These are phyloP conservation scores for Pangasianodon hypophthalmus DNA, from an alignment of 2,113 vertebrate genomes.

Conservation along the genomic window DNA sequence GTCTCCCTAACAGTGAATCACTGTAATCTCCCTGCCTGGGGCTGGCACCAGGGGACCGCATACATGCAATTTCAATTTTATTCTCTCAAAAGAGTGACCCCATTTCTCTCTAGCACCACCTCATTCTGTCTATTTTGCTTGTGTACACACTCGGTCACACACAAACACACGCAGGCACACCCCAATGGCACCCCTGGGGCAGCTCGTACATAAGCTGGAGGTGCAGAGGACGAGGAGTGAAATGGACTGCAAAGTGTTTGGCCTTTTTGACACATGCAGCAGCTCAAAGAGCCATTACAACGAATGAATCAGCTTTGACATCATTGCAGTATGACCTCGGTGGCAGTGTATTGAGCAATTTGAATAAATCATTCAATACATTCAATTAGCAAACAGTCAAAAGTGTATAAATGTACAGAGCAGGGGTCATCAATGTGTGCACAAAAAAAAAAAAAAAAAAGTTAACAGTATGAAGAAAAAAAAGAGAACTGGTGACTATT, in stretches of 20 bases:
- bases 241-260: constrained; percentile 24
- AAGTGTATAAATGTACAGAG: too few species aligned
- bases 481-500: neutral
- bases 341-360: neutral
- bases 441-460: neutral
- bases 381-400: neutral
- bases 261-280: constrained; percentile 15
- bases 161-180: neutral
- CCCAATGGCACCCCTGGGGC: constrained; percentile 45
- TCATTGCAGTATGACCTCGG: neutral
- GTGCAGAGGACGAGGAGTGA: neutral
- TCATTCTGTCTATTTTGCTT: constrained; percentile 9
- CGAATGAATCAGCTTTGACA: constrained; percentile 25
- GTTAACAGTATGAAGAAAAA: neutral
- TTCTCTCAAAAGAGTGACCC: constrained; percentile 26
- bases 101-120: constrained; percentile 13
- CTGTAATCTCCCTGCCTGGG: constrained; percentile 44
- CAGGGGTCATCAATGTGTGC: neutral
- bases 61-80: constrained; percentile 48
- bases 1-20: constrained; percentile 44
- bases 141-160: constrained; percentile 17
- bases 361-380: constrained; percentile 33
- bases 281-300: constrained; percentile 5
- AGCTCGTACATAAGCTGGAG: constrained; percentile 15
- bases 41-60: constrained; percentile 29